Evolutionary conservation across 1,140 invertebrate genomes (phyloP), one percentile per base, ranked within the genome.

Genomic region (Dinoponera quadriceps): DNA sequence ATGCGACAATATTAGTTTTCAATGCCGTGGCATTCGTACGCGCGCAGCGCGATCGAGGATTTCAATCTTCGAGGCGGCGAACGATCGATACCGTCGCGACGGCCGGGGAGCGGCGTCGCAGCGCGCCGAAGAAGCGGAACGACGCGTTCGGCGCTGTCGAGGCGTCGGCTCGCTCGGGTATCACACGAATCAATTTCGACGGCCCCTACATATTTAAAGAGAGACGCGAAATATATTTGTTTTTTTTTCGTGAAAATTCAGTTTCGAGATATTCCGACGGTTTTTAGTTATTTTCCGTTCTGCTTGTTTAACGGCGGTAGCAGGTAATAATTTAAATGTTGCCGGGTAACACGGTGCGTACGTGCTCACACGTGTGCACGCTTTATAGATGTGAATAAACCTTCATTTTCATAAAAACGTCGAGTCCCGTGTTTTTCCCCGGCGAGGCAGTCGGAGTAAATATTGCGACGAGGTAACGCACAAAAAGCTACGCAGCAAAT

Each of bases 1-100:
- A 75, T 66, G 29, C 51, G 33, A 57, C 63, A 69, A 57, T 71
- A 71, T 80, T 80, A 71, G 33, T 57, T 71, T 80, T 71, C 75
- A 71, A 80, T 80, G 75, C 59, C 51, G 44, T 4, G 11, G 22
- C 14, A 18, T 48, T 48, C 55, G 9, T 18, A 69, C 22, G 3
- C 27, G 33, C n/a, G n/a, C n/a, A n/a, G n/a, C n/a, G 5, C 16
- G 29, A 62, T 55, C 33, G 25, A 20, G n/a, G 54, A 80, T 78
- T 78, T 44, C 22, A 48, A 48, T 57, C 44, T n/a, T 57, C 60
- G 16, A 68, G n/a, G 33, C 65, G 11, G 22, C 54, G 51, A 29
- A 20, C 25, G 29, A 78, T 78, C 63, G 33, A 54, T 48, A 44
- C 51, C 20, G 68, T 68, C 55, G 44, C 4, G 22, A 3, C n/a